Evolutionary conservation across 2,113 vertebrate species (phyloP).

Genomic region (Solenodon paradoxus): DNA sequence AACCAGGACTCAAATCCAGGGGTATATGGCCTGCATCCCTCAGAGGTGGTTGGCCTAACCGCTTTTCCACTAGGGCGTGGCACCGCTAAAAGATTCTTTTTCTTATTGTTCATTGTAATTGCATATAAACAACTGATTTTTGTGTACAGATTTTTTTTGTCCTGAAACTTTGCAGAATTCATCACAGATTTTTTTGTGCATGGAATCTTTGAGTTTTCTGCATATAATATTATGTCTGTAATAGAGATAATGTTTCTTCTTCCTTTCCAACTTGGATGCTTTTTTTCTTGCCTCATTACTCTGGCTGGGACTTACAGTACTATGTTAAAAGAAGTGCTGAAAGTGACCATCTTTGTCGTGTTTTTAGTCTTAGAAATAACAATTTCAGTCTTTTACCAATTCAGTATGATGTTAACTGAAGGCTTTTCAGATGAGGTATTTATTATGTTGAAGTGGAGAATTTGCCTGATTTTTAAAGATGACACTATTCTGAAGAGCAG

Average conservation of each 20-base stretch:
- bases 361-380: background rate
- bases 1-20: too few species aligned
- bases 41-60: too few species aligned
- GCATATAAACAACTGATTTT: background rate
- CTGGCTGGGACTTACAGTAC: background rate
- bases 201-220: background rate
- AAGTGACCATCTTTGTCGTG: background rate
- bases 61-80: too few species aligned
- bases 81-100: too few species aligned
- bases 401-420: background rate
- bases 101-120: background rate
- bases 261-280: background rate
- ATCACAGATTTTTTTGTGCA: background rate
- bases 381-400: background rate
- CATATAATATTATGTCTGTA: background rate
- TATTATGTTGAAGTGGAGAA: background rate
- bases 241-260: background rate
- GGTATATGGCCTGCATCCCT: too few species aligned
- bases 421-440: background rate
- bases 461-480: background rate
- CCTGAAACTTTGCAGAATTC: too few species aligned
- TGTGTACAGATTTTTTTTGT: background rate
- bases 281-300: too few species aligned
- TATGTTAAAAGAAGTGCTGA: background rate
- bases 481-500: background rate